Evolutionary conservation across 2,797 vertebrate genomes (phyloP).

Genomic region (Chromis chromis): DNA sequence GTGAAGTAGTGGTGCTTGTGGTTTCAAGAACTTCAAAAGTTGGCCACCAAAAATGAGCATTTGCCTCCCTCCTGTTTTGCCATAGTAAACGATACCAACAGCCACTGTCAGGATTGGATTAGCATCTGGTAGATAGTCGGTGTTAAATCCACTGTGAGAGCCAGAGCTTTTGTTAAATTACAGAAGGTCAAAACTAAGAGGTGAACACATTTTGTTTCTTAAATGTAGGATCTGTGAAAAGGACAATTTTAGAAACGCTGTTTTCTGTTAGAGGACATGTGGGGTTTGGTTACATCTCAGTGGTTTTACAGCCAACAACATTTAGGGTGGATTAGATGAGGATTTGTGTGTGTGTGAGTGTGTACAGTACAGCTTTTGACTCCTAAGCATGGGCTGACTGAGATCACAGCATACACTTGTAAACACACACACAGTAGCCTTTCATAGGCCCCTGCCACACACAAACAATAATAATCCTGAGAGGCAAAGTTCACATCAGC

Average conservation of each 20-base stretch:
- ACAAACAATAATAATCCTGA: conserved; percentile 45
- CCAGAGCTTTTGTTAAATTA: not conserved
- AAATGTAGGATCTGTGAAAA: not conserved
- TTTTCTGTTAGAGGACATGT: not conserved
- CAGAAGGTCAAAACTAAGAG: not conserved
- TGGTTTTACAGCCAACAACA: conserved; percentile 32
- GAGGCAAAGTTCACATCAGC: conserved; percentile 20
- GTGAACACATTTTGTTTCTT: not conserved
- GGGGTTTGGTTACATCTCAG: conserved; percentile 22
- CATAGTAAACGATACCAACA: not conserved
- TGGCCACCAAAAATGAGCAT: not conserved
- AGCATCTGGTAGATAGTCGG: not conserved
- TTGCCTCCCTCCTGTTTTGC: not conserved
- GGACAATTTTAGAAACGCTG: not conserved
- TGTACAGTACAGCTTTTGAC: conserved; percentile 28
- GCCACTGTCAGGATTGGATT: conserved; percentile 14
- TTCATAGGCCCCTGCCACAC: not conserved
- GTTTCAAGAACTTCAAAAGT: not conserved
- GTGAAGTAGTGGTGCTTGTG: not conserved
- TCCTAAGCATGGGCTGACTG: conserved; percentile 14
- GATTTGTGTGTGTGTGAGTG: conserved; percentile 49
- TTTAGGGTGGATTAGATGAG: conserved; percentile 59
- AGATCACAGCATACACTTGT: conserved; percentile 11
- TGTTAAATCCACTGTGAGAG: conserved; percentile 1
- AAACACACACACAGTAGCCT: not conserved